A percentile compares a stretch with the other conserved stretches of the same genome.
Conservation (phyloP, 2,113 vertebrate species). For the Parus major region DNA sequence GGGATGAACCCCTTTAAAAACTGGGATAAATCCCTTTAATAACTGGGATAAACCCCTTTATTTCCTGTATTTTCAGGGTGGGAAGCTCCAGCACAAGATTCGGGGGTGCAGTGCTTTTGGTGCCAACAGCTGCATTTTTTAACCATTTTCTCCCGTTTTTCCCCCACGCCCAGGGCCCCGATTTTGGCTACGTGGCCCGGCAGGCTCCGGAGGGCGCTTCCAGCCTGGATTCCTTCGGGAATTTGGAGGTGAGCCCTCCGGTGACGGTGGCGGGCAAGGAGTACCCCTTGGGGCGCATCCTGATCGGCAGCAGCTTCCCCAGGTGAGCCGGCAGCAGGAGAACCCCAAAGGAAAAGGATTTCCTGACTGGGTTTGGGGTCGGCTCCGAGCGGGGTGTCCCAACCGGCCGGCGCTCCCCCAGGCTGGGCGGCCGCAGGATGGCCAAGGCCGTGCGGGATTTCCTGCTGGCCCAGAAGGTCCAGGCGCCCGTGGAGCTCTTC, state of each 20-base stretch:
- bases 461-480: conserved; percentile 85
- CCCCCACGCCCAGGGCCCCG: conserved; percentile 76
- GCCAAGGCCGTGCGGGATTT: conserved; percentile 86
- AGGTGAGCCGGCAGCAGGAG: conserved; percentile 75
- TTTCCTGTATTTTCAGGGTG: neutral
- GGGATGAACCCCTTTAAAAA: neutral
- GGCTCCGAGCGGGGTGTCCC: no score
- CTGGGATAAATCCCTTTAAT: neutral
- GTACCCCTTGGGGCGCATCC: conserved; percentile 90
- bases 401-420: neutral
- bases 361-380: fast-evolving
- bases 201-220: conserved; percentile 52
- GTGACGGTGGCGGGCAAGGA: conserved; percentile 84
- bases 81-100: neutral
- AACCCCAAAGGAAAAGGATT: no score
- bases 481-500: conserved; percentile 84
- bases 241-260: conserved; percentile 93
- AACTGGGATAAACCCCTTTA: fast-evolving
- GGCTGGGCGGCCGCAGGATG: conserved; percentile 79
- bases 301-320: conserved; percentile 92
- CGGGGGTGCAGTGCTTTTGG: fast-evolving
- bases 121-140: neutral
- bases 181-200: conserved; percentile 90
- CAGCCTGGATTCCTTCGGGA: conserved; percentile 91
- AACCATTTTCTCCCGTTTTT: neutral